Evolutionary conservation across 2,888 invertebrate species (phyloP).

Genomic region (Autographa gamma): DNA sequence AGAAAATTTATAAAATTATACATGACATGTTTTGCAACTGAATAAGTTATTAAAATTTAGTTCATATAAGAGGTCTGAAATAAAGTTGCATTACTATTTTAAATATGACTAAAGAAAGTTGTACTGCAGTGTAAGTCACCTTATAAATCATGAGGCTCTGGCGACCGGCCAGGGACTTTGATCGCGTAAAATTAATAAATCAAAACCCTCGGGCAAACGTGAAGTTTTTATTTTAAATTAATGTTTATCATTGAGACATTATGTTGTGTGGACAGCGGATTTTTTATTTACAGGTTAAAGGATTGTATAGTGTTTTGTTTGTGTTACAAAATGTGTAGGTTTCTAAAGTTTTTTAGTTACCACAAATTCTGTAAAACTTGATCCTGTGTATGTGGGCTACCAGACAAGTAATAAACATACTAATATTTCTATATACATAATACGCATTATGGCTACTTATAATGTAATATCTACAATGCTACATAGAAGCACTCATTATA

Average conservation of each 20-base stretch:
- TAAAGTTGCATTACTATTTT: background rate
- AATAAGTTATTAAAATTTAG: background rate
- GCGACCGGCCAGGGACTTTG: conserved; percentile 38
- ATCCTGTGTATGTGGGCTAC: too few species aligned
- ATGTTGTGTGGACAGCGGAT: background rate
- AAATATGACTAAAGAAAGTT: background rate
- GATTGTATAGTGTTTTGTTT: too few species aligned
- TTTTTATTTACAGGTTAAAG: background rate
- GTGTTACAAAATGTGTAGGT: too few species aligned
- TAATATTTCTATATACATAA: too few species aligned
- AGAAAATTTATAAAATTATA: too few species aligned
- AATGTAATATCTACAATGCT: too few species aligned
- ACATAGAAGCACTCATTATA: too few species aligned
- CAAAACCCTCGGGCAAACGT: conserved; percentile 22
- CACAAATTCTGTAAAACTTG: too few species aligned
- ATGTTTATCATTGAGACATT: background rate
- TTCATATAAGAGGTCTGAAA: background rate
- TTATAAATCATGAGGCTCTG: conserved; percentile 21
- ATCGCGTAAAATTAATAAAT: conserved; percentile 39
- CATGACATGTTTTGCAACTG: too few species aligned
- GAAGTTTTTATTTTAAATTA: background rate
- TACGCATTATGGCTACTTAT: too few species aligned
- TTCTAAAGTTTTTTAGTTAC: too few species aligned
- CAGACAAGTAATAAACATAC: too few species aligned
- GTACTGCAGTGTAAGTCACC: conserved; percentile 23